Evolutionary conservation across 2,888 invertebrate species (phyloP).

Genomic region (Dasypogon diadema): DNA sequence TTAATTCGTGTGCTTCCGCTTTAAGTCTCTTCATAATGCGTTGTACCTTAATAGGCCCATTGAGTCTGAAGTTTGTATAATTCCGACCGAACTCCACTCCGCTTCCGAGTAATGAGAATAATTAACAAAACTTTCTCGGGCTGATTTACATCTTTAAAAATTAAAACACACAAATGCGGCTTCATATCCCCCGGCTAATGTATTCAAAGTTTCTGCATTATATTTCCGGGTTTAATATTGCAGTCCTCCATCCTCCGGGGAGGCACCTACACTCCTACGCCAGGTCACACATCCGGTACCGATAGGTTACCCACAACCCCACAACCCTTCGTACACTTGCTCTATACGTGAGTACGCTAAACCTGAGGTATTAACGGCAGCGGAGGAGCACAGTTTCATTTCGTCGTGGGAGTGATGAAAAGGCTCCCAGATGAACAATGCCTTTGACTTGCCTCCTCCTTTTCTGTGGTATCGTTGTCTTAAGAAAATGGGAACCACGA

Average conservation of each 20-base stretch:
- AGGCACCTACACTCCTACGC: background rate
- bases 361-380: background rate
- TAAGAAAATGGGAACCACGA: slow-evolving; percentile 49
- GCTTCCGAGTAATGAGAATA: slow-evolving; percentile 28
- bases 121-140: slow-evolving; percentile 33
- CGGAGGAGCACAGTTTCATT: slow-evolving; percentile 3
- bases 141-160: slow-evolving; percentile 42
- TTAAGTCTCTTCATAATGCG: slow-evolving; percentile 8
- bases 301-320: slow-evolving; percentile 42
- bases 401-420: slow-evolving; percentile 16
- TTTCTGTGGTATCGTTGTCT: slow-evolving; percentile 22
- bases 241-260: background rate
- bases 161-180: slow-evolving; percentile 30
- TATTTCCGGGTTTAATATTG: slow-evolving; percentile 41
- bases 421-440: slow-evolving; percentile 36
- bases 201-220: slow-evolving; percentile 46
- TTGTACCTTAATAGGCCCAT: slow-evolving; percentile 31
- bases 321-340: slow-evolving; percentile 32
- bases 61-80: slow-evolving; percentile 30
- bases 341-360: slow-evolving; percentile 24
- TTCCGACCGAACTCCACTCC: slow-evolving; percentile 7
- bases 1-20: background rate
- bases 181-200: slow-evolving; percentile 20
- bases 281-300: slow-evolving; percentile 2
- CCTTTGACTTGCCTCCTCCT: background rate